Evolutionary conservation across 2,113 vertebrate genomes (phyloP), one percentile per base, ranked within the genome.

Genomic region (Neogale vison): DNA sequence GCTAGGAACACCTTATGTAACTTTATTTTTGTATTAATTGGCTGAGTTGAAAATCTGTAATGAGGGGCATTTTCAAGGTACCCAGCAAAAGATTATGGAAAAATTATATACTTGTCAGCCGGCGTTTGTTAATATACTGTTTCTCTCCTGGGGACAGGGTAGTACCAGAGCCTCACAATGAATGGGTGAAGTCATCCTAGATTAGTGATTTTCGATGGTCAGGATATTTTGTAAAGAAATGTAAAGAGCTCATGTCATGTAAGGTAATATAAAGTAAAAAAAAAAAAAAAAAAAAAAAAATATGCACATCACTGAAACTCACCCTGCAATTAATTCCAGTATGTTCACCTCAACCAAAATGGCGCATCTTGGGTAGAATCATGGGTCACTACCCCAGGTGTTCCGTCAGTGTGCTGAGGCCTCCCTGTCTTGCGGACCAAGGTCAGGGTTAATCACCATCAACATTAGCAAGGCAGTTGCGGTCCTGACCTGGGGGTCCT

Each of bases 151-250:
- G 1, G 31, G 17, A 24, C 29, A 24, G 21, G 3, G 6, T 3
- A 47, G 2, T 57, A 31, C n/a, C 82, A 77, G 26, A 42, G 7
- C 1, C 11, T 20, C 21, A 91, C 31, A 65, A 15, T 67, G 67
- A 94, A 61, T 0, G 61, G 18, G 13, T 0, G 0, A 15, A 34
- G 11, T 14, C 42, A 18, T 63, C 7, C 84, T 95, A 91, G 59
- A 7, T 50, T 6, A 67, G 81, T 3, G 15, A 80, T 82, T 96
- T 50, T 1, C 0, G 0, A 0, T 3, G 17, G 3, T 36, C 72
- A 74, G 4, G 65, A 87, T 82, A 52, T 2, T 9, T 8, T 71
- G 13, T 0, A 0, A 93, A 42, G 85, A 0, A 17, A 65, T 83
- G 86, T 84, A 71, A 89, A 47, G 83, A 92, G 12, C 1, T 1